Evolutionary conservation across 2,797 vertebrate genomes (phyloP), one percentile per base, ranked within the genome.

Genomic region (Furcifer pardalis): DNA sequence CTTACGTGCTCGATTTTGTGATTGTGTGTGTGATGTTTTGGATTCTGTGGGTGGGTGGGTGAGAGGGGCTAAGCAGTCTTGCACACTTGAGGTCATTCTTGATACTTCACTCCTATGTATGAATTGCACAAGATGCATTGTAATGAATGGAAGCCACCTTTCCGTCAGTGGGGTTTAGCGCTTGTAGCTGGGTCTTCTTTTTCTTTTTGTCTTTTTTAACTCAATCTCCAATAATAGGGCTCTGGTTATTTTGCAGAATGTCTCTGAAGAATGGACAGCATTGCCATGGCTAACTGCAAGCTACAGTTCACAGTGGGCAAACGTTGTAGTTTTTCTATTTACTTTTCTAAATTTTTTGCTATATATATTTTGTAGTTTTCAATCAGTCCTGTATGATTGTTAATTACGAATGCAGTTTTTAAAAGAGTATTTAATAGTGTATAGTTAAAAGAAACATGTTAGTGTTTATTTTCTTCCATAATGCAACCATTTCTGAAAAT

Each of bases 181-280:
- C 89, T 94, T 89, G 88, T 93, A 94, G 92, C 92, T 93, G 93
- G 93, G 92, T 93, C 90, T 90, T n/a, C n/a, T 65, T 69, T 40
- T 71, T 86, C 77, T 69, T 40, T 71, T 86, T 83, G 82, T 83
- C 77, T 83, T 66, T 84, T 80, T 81, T 65, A 86, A 95, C 93
- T 94, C 95, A 91, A 93, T 95, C 94, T 95, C 95, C 89, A 95
- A 95, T 95, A 96, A 96, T 94, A 96, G 95, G 95, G 95, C 94
- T 96, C 95, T 95, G 96, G 94, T 96, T 95, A 95, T 96, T 96
- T 96, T 96, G 95, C 95, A 96, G 95, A 96, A 94, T 95, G 90
- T 92, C 95, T 94, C 95, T 94, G 96, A 95, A 95, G 95, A 96
- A 95, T 92, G 95, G 95, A 95, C 94, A 95, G 95, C 93, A 92